Evolutionary conservation across 1,140 invertebrate species (phyloP).

Genomic region (Asbolus verrucosus): DNA sequence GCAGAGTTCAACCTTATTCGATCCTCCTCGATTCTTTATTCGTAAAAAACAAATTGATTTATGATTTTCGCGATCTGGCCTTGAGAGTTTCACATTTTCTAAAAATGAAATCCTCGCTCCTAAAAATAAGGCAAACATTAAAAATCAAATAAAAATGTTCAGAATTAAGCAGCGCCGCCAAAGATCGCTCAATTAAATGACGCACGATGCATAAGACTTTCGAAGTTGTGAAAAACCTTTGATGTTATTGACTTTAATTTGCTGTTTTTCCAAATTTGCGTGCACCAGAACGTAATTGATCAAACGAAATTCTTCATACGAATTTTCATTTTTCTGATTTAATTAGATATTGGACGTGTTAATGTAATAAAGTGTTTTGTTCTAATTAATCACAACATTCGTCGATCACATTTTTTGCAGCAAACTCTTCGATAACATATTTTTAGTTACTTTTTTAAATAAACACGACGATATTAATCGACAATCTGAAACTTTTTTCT

Average conservation of each 20-base stretch:
- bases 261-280: conserved; percentile 9
- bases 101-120: too few relatives aligned
- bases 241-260: conserved; percentile 23
- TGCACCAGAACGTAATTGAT: neutral
- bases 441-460: neutral
- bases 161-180: neutral
- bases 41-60: too few relatives aligned
- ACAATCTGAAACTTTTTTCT: too few relatives aligned
- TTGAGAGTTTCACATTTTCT: too few relatives aligned
- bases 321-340: neutral
- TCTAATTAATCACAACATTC: too few relatives aligned
- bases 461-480: too few relatives aligned
- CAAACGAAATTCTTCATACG: conserved; percentile 7
- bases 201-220: neutral
- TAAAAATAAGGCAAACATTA: neutral
- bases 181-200: conserved; percentile 20
- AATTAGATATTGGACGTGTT: neutral
- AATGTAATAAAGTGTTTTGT: neutral
- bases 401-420: too few relatives aligned
- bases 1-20: too few relatives aligned
- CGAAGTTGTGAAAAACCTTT: conserved; percentile 11
- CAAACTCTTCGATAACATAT: too few relatives aligned
- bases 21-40: too few relatives aligned
- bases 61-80: too few relatives aligned
- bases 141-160: conserved; percentile 12